Base-by-base conservation (phyloP, 2,797 vertebrate species). In the Cyclura pinguis region DNA sequence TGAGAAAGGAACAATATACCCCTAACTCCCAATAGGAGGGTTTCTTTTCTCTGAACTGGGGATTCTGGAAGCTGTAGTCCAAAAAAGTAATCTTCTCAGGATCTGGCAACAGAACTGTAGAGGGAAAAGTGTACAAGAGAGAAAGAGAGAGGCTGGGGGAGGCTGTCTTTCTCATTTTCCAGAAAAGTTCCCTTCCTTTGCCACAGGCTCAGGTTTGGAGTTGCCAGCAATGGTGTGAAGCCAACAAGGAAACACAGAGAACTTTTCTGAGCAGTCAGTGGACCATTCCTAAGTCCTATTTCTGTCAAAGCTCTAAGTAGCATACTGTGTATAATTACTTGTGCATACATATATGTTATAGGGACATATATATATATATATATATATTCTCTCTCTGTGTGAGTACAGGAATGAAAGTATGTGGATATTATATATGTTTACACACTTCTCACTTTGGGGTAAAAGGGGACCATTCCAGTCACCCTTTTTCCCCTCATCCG, bases 401-500 rank as follows among this genome's bases (percentile, higher is more conserved):
- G 29, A 62, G 62, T 88, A 67, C 29, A 74, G 55, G 76, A 81
- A 67, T 24, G 77, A 50, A 83, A 84, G 86, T 32, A 82, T 47
- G 13, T 76, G 72, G 42, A 47, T 83, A 42, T 85, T 64, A 64
- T 76, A 92, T 83, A 74, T 38, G 35, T 91, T 89, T 93, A 82
- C 90, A 80, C 69, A 85, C 0, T 0, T 85, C 57, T 90, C 90
- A 90, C 72, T 91, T 85, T 50, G 38, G 13, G 82, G 18, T 35
- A 87, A 92, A 67, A 93, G 87, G 10, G 10, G 52, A 47, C 73
- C 55, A 85, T 85, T 38, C 76, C 38, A 29, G 69, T 22, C 73
- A 84, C 67, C 92, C 27, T 85, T 93, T 89, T 47, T 4, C 92
- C 76, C n/a, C 73, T 90, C 87, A 50, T 88, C 84, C 90, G 88